phyloP scores from a whole-genome alignment of 2,113 vertebrate species.

The Spheniscus mendiculus region DNA sequence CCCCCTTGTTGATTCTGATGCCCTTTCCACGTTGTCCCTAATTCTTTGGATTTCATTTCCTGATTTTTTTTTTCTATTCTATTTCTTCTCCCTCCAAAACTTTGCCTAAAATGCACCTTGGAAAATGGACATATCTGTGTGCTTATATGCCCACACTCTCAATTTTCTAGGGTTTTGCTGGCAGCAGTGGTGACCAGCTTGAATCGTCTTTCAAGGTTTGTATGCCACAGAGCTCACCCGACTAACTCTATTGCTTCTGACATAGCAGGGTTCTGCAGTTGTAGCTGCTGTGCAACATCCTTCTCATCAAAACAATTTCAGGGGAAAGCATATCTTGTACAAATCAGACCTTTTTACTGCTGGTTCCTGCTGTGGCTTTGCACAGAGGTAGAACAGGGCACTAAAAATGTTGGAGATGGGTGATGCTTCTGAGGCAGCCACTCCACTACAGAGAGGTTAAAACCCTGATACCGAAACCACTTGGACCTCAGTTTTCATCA shows the following conservation, averaged over 20 bases:
- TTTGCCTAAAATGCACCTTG: background rate
- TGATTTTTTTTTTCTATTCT: background rate
- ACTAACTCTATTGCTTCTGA: background rate
- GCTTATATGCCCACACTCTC: background rate
- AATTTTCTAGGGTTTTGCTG: background rate
- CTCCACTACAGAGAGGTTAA: background rate
- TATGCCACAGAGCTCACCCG: background rate
- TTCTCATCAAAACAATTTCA: background rate
- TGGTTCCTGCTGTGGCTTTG: background rate
- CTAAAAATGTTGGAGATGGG: background rate
- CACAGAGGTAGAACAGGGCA: background rate
- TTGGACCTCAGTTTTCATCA: background rate
- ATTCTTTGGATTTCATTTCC: background rate
- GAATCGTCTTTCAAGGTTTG: background rate
- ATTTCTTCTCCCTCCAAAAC: background rate
- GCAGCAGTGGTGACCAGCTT: background rate
- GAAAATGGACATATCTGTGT: background rate
- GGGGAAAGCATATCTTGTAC: fast-evolving
- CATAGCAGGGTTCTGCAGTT: background rate
- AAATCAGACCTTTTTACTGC: background rate
- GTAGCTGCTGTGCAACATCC: background rate
- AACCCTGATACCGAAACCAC: background rate
- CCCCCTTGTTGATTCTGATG: background rate
- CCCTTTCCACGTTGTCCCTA: background rate
- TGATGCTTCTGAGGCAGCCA: background rate